These are phyloP conservation scores for Nicator chloris DNA, from an alignment of 2,113 vertebrate species.

Conservation along the genomic window DNA sequence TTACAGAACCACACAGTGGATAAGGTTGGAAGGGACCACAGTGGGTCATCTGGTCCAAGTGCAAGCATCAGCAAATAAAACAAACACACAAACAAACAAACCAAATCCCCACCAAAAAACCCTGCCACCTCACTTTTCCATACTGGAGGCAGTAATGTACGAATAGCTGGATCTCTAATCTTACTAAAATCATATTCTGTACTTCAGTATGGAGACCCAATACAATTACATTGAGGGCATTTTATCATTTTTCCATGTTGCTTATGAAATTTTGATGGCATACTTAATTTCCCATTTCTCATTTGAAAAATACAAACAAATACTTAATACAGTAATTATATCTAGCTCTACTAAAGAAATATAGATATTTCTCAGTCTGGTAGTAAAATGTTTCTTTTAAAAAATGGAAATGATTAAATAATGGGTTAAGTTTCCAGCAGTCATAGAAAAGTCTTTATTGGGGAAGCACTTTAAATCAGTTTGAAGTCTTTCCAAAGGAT, in stretches of 20 bases:
- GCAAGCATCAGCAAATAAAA: not conserved
- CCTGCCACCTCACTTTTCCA: not conserved
- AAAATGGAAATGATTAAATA: not conserved
- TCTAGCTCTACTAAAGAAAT: not conserved
- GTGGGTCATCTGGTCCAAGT: not conserved
- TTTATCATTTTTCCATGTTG: not conserved
- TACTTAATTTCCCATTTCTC: not conserved
- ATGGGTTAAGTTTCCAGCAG: not conserved
- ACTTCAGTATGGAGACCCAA: not conserved
- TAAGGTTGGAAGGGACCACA: not conserved
- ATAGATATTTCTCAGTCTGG: not conserved
- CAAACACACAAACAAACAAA: not conserved
- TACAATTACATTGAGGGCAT: not conserved
- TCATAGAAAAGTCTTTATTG: not conserved
- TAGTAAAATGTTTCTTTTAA: not conserved
- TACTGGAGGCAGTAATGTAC: not conserved
- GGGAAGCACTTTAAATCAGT: not conserved
- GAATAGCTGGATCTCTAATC: not conserved
- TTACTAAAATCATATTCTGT: not conserved
- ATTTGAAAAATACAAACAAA: not conserved
- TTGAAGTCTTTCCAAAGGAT: constrained; percentile 14
- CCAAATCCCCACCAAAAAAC: accelerated
- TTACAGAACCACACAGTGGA: not conserved
- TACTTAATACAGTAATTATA: not conserved
- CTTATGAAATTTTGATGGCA: not conserved